Conservation (phyloP, 2,113 vertebrate genomes). For the Alouatta palliata region DNA sequence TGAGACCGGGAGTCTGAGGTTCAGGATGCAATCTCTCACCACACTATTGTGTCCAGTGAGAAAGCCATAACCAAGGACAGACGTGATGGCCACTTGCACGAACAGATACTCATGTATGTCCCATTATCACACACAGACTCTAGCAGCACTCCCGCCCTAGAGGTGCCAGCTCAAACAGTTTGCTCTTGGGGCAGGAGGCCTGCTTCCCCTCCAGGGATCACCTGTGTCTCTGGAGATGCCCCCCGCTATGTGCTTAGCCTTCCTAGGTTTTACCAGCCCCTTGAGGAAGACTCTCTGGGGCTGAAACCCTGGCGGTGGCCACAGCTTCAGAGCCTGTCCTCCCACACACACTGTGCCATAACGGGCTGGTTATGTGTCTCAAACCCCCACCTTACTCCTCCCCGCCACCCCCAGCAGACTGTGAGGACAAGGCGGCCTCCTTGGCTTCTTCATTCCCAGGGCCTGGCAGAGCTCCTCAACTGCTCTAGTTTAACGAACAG, state of each 20-base stretch:
- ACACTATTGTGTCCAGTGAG: background rate
- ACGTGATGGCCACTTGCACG: background rate
- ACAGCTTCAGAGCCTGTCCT: background rate
- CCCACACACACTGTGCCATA: background rate
- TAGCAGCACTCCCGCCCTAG: fast-evolving
- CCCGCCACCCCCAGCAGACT: background rate
- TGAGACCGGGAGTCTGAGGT: background rate
- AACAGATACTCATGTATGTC: background rate
- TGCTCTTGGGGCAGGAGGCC: background rate
- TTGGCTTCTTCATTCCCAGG: too few species aligned
- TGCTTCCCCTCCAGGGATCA: too few species aligned
- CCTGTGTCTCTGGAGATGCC: background rate
- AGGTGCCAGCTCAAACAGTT: background rate
- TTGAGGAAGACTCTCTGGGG: background rate
- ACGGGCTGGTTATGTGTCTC: background rate
- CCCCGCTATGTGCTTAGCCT: background rate
- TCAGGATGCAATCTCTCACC: background rate
- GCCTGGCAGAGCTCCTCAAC: background rate
- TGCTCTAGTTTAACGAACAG: background rate
- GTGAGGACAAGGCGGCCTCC: background rate
- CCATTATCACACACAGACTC: background rate
- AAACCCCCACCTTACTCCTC: background rate
- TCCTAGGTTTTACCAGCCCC: background rate
- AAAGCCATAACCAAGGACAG: background rate
- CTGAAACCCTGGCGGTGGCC: background rate